A percentile compares a stretch with the other conserved stretches of the same genome.
phyloP scores from a whole-genome alignment of 1,140 invertebrate species.

The Pseudomyrmex flavicornis region DNA sequence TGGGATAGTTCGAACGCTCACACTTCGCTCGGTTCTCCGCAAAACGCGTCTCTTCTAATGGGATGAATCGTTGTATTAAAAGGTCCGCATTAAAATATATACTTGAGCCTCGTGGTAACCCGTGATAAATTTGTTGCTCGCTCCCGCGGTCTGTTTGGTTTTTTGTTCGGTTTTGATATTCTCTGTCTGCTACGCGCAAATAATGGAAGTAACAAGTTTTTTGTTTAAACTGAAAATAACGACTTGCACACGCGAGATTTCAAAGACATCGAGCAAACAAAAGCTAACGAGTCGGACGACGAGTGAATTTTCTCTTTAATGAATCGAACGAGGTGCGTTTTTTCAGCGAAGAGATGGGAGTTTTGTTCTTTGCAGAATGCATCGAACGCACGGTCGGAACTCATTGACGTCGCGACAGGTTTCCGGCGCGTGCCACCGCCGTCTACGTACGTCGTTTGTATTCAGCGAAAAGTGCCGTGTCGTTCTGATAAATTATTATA shows the following conservation, averaged over 20 bases:
- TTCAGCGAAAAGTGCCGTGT: conserved; percentile 66
- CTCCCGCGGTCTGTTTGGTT: too few relatives aligned
- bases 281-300: not conserved
- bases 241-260: too few relatives aligned
- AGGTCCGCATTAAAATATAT: not conserved
- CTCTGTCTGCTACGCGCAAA: too few relatives aligned
- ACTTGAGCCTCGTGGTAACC: not conserved
- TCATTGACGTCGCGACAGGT: conserved; percentile 50
- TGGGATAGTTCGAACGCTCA: conserved; percentile 6
- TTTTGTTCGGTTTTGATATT: too few relatives aligned
- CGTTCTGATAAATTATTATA: conserved; percentile 65
- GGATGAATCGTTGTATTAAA: not conserved
- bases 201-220: too few relatives aligned
- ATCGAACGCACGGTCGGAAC: conserved; percentile 21
- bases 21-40: not conserved
- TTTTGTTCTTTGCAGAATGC: conserved; percentile 3
- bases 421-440: conserved; percentile 60
- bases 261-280: too few relatives aligned
- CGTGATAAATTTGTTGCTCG: not conserved
- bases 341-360: not conserved
- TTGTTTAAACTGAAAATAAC: too few relatives aligned
- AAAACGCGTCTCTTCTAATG: not conserved
- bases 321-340: not conserved
- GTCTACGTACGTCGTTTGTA: conserved; percentile 49
- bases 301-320: conserved; percentile 9